These are phyloP conservation scores for Bombylius major DNA, from an alignment of 2,888 invertebrate species.

Conservation along the genomic window DNA sequence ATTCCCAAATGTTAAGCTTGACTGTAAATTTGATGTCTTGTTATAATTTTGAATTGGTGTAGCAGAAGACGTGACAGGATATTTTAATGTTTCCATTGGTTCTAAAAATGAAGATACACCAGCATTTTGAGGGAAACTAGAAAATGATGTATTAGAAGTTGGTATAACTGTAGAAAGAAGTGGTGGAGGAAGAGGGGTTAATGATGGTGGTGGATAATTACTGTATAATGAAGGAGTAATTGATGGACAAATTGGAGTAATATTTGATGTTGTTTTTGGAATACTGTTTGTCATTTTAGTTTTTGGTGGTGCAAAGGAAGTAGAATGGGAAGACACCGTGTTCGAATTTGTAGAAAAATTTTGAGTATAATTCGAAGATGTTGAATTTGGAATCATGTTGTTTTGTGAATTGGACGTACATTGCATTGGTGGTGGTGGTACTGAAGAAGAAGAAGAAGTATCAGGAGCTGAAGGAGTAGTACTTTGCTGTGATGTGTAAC, in stretches of 20 bases:
- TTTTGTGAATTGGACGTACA: neutral
- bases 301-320: no score
- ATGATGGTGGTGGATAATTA: neutral
- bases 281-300: no score
- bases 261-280: neutral
- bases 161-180: neutral
- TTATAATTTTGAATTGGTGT: neutral
- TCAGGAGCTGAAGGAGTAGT: no score
- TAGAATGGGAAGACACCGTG: neutral
- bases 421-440: neutral
- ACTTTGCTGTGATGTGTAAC: neutral
- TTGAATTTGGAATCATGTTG: neutral
- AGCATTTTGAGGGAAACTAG: neutral
- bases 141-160: neutral
- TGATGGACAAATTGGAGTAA: neutral
- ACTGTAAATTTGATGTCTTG: neutral
- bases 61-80: neutral
- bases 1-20: neutral
- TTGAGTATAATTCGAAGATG: neutral
- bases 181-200: neutral
- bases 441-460: neutral
- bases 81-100: neutral
- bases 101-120: neutral
- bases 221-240: neutral
- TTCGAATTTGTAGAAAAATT: neutral